Conservation (phyloP, 2,113 vertebrate species). For the Upupa epops region DNA sequence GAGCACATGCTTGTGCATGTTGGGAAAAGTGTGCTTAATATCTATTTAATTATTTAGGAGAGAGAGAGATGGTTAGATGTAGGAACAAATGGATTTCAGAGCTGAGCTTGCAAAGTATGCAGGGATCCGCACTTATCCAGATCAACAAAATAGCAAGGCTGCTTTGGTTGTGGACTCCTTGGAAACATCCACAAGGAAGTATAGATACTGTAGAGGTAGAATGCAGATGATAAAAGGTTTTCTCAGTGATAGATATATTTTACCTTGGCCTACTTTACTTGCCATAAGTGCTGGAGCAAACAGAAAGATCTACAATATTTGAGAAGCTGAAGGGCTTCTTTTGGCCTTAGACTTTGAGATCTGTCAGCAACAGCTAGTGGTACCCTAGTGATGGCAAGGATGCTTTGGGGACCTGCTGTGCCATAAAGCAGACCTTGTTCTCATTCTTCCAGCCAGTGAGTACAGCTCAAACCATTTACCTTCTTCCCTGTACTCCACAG, state of each 20-base stretch:
- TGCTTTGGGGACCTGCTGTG: not conserved
- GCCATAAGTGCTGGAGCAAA: not conserved
- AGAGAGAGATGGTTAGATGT: not conserved
- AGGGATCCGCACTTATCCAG: not conserved
- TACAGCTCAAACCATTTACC: constrained; percentile 70
- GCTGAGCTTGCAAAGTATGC: not conserved
- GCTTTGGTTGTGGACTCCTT: not conserved
- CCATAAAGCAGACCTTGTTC: not conserved
- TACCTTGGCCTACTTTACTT: not conserved
- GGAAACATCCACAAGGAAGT: not conserved
- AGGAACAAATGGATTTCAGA: not conserved
- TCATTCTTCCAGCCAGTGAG: not conserved
- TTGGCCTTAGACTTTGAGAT: not conserved
- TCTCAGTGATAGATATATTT: not conserved
- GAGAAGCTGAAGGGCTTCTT: not conserved
- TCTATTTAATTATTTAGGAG: not conserved
- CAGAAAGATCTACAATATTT: not conserved
- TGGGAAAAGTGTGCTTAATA: not conserved
- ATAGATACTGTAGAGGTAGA: not conserved
- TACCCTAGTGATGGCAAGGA: not conserved
- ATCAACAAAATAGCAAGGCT: not conserved
- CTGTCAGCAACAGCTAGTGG: not conserved
- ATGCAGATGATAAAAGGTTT: not conserved
- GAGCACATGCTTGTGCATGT: not conserved
- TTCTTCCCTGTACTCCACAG: constrained; percentile 95